phyloP scores from a whole-genome alignment of 2,113 vertebrate genomes.

The Balaenoptera acutorostrata region DNA sequence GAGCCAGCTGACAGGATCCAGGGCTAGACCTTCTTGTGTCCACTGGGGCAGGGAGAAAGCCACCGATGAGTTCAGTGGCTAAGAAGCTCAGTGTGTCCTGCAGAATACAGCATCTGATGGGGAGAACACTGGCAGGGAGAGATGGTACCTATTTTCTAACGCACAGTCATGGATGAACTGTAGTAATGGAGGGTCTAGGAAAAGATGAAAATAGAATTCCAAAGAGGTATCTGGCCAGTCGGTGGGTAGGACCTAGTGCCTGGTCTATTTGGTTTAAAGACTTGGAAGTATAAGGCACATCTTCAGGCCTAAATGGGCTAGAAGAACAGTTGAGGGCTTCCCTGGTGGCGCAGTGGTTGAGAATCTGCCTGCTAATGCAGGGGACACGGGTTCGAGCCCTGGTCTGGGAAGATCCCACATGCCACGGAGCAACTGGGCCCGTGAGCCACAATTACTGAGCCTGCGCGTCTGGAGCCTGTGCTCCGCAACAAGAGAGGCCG shows the following conservation, averaged over 20 bases:
- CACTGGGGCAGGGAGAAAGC: neutral
- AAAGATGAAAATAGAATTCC: neutral
- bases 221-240: neutral
- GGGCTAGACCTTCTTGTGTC: neutral
- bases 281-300: neutral
- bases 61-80: neutral
- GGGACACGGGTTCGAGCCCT: too few species aligned
- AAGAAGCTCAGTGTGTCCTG: neutral
- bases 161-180: neutral
- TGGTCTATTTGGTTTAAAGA: neutral
- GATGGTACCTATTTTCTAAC: neutral
- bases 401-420: too few species aligned
- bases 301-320: neutral
- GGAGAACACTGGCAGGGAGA: neutral
- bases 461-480: too few species aligned
- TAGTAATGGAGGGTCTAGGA: neutral
- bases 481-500: too few species aligned
- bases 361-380: too few species aligned
- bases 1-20: neutral
- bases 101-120: neutral
- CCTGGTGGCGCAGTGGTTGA: too few species aligned
- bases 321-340: neutral
- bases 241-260: neutral
- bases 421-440: too few species aligned
- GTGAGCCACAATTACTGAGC: too few species aligned